A percentile compares a stretch with the other conserved stretches of the same genome.
These are phyloP conservation scores for Centropus bengalensis DNA, from an alignment of 2,113 vertebrate species.

Conservation along the genomic window DNA sequence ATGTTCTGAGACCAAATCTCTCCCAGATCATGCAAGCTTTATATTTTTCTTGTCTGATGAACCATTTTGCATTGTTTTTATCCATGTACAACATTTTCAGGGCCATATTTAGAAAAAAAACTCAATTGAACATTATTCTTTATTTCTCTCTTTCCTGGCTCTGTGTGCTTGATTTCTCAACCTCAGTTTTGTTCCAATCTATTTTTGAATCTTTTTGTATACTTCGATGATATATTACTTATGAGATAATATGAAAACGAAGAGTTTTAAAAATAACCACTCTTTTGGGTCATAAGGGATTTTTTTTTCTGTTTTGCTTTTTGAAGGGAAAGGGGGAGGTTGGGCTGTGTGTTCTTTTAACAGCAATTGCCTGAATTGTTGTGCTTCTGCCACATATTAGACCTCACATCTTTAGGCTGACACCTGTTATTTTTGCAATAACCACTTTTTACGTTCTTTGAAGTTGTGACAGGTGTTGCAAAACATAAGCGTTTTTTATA, in stretches of 20 bases:
- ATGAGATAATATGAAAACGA: slow-evolving; percentile 28
- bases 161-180: background rate
- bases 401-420: slow-evolving; percentile 31
- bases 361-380: slow-evolving; percentile 4
- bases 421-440: slow-evolving; percentile 58
- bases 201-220: slow-evolving; percentile 31
- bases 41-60: background rate
- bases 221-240: slow-evolving; percentile 2
- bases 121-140: background rate
- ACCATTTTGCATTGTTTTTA: background rate
- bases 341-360: background rate
- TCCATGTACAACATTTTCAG: background rate
- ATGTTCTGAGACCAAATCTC: background rate
- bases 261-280: slow-evolving; percentile 10
- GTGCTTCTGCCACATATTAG: slow-evolving; percentile 27
- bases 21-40: background rate
- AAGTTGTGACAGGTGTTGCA: slow-evolving; percentile 68
- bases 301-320: background rate
- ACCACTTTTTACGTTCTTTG: slow-evolving; percentile 57
- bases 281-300: background rate
- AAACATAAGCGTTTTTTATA: slow-evolving; percentile 49
- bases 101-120: background rate
- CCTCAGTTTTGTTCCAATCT: slow-evolving; percentile 1
- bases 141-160: background rate
- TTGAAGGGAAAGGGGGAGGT: background rate